Base-by-base conservation (phyloP, 2,888 invertebrate species). In the Hyppa rectilinea region DNA sequence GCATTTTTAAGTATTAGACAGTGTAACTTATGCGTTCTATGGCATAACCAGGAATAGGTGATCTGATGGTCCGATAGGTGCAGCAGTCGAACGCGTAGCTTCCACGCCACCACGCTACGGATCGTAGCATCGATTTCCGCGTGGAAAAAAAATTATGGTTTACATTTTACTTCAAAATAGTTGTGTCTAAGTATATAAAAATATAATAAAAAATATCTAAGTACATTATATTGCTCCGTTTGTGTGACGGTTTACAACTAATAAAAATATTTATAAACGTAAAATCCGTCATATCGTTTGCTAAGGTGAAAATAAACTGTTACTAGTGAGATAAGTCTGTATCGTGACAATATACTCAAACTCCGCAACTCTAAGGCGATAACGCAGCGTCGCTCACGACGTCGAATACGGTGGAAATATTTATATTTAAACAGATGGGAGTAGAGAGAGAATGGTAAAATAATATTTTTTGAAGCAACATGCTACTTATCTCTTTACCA, bases 201-300 rank as follows among this genome's bases (percentile, higher is more conserved):
- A 26, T 14, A 5, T 12, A 20, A 50, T 34, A 59, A 36, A 50
- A 56, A 17, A 34, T 2, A 43, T 49, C 12, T 31, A 26, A 1
- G 17, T 14, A 62, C n/a, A n/a, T n/a, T 10, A 9, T 26, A 49
- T n/a, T 4, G 38, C 52, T n/a, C 29, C 12, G 45, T 26, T 34
- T 29, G 20, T 47, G 53, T 20, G 62, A 49, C 26, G 17, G 43
- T 31, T 71, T 56, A 50, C 12, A 58, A 58, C 38, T 20, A 29
- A 55, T 52, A 52, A 50, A 56, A 38, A 59, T 73, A 47, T 59
- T 66, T 66, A 47, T 47, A 40, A 40, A 34, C 23, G 53, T 73
- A 59, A 73, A 73, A 73, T 47, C 58, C 67, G 23, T 31, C 45
- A 34, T 43, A 53, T 47, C 9, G 73, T 34, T 23, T 29, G 64